A percentile compares a stretch with the other conserved stretches of the same genome.
Conservation (phyloP, 2,113 vertebrate species). For the Phodopus roborovskii region DNA sequence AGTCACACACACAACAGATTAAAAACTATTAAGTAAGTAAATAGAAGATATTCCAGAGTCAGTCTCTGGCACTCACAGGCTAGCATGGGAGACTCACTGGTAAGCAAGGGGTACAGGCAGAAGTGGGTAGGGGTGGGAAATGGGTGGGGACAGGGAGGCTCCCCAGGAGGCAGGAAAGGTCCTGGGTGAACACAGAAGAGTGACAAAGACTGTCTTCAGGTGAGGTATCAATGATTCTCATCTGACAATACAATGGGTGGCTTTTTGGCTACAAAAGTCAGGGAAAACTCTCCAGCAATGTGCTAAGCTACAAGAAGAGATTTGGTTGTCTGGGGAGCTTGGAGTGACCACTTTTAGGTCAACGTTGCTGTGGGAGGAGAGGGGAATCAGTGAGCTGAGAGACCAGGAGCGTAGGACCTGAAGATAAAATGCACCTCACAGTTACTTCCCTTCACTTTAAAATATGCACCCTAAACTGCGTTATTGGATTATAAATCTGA, state of each 20-base stretch:
- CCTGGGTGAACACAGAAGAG: background rate
- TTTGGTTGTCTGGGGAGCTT: background rate
- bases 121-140: background rate
- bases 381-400: background rate
- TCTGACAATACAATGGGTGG: background rate
- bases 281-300: background rate
- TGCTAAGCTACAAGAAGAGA: background rate
- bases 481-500: conserved; percentile 7
- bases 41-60: background rate
- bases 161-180: background rate
- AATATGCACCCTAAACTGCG: background rate
- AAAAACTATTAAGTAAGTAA: background rate
- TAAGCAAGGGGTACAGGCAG: background rate
- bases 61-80: background rate
- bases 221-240: background rate
- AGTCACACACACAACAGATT: too few species aligned
- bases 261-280: background rate
- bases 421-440: too few species aligned
- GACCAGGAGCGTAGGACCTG: background rate
- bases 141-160: background rate
- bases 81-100: background rate
- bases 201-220: background rate
- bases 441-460: conserved; percentile 12
- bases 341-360: background rate
- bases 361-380: too few species aligned